phyloP scores from a whole-genome alignment of 2,888 invertebrate species.

The Mantis religiosa region DNA sequence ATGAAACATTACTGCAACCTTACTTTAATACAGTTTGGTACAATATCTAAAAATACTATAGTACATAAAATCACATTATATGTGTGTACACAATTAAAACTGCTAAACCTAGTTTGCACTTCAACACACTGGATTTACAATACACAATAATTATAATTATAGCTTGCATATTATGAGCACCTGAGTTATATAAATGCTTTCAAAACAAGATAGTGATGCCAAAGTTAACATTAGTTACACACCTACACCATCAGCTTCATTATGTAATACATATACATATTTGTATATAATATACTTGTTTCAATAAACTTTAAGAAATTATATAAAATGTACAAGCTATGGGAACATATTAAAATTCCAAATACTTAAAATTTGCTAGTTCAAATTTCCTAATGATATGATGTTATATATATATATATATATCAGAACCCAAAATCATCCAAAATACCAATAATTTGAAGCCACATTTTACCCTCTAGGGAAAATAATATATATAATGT shows the following conservation, averaged over 20 bases:
- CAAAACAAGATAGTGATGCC: not conserved
- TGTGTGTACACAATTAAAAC: not conserved
- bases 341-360: not conserved
- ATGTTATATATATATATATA: no score
- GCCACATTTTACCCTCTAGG: not conserved
- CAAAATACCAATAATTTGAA: not conserved
- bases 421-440: not conserved
- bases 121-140: no score
- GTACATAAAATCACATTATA: not conserved
- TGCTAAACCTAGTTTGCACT: not conserved
- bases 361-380: not conserved
- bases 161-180: not conserved
- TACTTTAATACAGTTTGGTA: not conserved
- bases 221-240: not conserved
- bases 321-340: not conserved
- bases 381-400: not conserved
- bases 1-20: not conserved
- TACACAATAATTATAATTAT: not conserved
- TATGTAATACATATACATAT: not conserved
- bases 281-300: not conserved
- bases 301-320: not conserved
- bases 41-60: not conserved
- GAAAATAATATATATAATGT: not conserved
- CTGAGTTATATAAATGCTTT: not conserved
- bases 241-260: not conserved